Conservation (phyloP, 2,797 vertebrate species). For the Linurgus olivaceus region DNA sequence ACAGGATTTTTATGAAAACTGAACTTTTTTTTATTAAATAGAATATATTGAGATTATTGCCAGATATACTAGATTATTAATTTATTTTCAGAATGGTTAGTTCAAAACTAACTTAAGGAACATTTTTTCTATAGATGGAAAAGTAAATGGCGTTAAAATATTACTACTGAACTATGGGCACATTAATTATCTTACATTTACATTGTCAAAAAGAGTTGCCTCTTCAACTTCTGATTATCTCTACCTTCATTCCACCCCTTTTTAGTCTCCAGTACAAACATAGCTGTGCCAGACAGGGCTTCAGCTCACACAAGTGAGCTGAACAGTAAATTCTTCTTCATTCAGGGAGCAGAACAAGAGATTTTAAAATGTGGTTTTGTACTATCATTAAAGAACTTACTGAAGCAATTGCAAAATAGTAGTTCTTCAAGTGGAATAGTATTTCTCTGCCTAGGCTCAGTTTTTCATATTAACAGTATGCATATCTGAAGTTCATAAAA, state of each 20-base stretch:
- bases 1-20: background rate
- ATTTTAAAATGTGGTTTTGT: slow-evolving; percentile 11
- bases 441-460: background rate
- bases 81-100: slow-evolving; percentile 16
- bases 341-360: background rate
- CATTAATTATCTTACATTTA: background rate
- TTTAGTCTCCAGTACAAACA: background rate
- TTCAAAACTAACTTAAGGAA: background rate
- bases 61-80: background rate
- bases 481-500: background rate
- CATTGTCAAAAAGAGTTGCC: background rate
- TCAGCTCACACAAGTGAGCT: background rate
- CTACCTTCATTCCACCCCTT: background rate
- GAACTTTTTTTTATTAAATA: background rate
- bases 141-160: background rate
- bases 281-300: background rate
- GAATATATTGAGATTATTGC: background rate
- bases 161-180: background rate
- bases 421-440: background rate
- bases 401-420: background rate
- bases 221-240: background rate
- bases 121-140: background rate
- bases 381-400: background rate
- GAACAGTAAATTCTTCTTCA: background rate
- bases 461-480: background rate